Percentiles rank a stretch among this genome's conserved stretches.
Conservation (phyloP, 2,888 invertebrate genomes). For the Sphaerophoria rueppellii region DNA sequence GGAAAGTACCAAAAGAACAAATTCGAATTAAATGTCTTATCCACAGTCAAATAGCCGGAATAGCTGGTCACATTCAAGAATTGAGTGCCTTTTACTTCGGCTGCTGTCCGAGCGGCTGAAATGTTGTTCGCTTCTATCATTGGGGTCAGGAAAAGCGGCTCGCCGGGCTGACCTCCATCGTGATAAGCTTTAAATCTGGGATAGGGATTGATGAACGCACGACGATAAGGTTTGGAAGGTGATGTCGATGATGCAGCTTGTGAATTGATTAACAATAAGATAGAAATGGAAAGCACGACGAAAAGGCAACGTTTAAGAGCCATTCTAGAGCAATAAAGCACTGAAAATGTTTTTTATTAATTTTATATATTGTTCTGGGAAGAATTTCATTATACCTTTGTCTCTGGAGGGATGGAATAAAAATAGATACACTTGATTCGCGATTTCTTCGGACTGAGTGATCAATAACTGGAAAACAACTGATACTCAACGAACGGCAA, state of each 20-base stretch:
- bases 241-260: not conserved
- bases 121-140: constrained; percentile 79
- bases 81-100: constrained; percentile 79
- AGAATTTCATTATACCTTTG: too few relatives aligned
- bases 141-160: constrained; percentile 82
- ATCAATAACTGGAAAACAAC: too few relatives aligned
- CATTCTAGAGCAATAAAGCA: not conserved
- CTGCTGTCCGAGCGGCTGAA: constrained; percentile 81
- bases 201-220: constrained; percentile 81
- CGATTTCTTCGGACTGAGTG: too few relatives aligned
- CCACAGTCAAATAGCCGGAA: constrained; percentile 90
- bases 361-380: too few relatives aligned
- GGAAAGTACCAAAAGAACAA: constrained; percentile 97
- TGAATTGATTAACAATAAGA: not conserved
- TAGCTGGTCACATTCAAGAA: constrained; percentile 83
- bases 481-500: too few relatives aligned
- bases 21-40: constrained; percentile 89
- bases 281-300: not conserved
- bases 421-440: too few relatives aligned
- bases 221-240: constrained; percentile 69
- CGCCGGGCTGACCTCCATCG: constrained; percentile 80
- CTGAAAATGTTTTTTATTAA: too few relatives aligned
- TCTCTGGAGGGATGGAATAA: too few relatives aligned
- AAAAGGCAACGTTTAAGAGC: not conserved
- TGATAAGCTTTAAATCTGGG: constrained; percentile 78